Conservation (phyloP, 2,888 invertebrate genomes). For the Oxytorus armatus region DNA sequence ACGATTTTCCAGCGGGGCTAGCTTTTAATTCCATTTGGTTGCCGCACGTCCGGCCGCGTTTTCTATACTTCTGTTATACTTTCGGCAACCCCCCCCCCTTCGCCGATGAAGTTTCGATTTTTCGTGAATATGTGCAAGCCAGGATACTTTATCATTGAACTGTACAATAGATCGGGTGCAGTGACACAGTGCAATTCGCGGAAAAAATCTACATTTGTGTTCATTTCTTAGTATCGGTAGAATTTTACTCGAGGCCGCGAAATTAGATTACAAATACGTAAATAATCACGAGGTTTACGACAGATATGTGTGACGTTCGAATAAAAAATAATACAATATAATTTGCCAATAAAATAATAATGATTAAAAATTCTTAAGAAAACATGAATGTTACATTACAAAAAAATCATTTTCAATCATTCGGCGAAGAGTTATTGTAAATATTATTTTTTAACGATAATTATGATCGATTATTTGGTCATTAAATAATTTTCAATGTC, state of each 20-base stretch:
- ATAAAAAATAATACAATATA: not conserved
- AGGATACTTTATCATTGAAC: not conserved
- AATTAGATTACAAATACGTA: not conserved
- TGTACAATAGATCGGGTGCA: not conserved
- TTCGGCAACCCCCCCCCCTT: conserved; percentile 26
- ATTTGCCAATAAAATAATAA: not conserved
- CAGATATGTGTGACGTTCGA: not conserved
- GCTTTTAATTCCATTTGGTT: conserved; percentile 64
- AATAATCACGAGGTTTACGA: too few relatives aligned
- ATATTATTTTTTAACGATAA: too few relatives aligned
- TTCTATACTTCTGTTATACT: conserved; percentile 15
- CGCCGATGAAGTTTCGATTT: conserved; percentile 43
- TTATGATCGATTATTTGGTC: too few relatives aligned
- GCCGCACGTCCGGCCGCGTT: conserved; percentile 51
- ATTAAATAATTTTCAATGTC: too few relatives aligned
- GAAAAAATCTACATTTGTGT: conserved; percentile 1
- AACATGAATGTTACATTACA: not conserved
- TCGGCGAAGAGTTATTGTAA: too few relatives aligned
- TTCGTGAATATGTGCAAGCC: conserved; percentile 2
- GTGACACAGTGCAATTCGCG: not conserved
- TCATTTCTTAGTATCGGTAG: not conserved
- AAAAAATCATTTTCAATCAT: not conserved
- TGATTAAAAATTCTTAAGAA: not conserved
- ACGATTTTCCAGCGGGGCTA: conserved; percentile 66
- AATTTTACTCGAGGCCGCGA: not conserved